Base-by-base conservation (phyloP, 2,888 invertebrate species). In the Sepiola atlantica region DNA sequence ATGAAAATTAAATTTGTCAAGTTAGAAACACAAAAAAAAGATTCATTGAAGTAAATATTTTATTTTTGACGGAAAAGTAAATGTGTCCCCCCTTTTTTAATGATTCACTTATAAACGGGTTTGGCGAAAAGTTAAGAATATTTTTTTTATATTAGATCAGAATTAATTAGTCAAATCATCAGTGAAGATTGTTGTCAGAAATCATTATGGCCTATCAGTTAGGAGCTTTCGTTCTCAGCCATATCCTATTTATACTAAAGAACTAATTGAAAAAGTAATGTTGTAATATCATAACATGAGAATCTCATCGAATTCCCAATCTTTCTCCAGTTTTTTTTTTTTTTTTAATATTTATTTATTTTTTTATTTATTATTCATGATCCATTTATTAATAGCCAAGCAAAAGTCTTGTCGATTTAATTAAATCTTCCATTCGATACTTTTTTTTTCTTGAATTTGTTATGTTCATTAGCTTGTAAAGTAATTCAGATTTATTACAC, bases 381-480 rank as follows among this genome's bases (percentile, higher is more conserved):
- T 32, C 77, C n/a, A 21, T 77, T 77, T 77, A 77, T 77, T 77
- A 77, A 77, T 77, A 77, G 77, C n/a, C 14, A 16, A n/a, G 77
- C 77, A 32, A n/a, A 77, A 77, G 32, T 77, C 77, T 77, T 32
- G 10, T 77, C 77, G 32, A 77, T 77, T 77, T 77, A 77, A 77
- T 77, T 77, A 77, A 77, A 77, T 77, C 77, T 77, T 77, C 77
- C 77, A 77, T 77, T 77, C n/a, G 77, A 77, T 77, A 77, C 45
- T 77, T 77, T 77, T 77, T 77, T 77, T 77, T 77, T 77, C 77
- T 77, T 77, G 77, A 77, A 77, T n/a, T 77, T n/a, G 77, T n/a
- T 10, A n/a, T 77, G 77, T 77, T 77, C 77, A 77, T 77, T 77
- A 77, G 77, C 77, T 77, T 77, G 77, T 77, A 77, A 77, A 77